Evolutionary conservation across 2,113 vertebrate genomes (phyloP), one percentile per base, ranked within the genome.

Genomic region (Takifugu bimaculatus): DNA sequence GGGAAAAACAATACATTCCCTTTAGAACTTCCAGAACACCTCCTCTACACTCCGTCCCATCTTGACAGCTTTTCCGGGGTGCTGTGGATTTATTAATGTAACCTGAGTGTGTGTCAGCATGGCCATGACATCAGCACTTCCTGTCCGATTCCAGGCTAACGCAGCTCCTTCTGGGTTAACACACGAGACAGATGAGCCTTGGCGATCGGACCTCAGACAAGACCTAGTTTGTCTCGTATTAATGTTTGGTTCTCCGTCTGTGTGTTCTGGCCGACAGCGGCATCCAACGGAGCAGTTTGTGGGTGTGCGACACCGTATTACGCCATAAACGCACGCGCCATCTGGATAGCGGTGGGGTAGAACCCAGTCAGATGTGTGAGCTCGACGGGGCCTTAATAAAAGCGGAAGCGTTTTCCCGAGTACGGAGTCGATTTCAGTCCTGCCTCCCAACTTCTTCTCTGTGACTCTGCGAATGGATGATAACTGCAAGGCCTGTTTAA

Each of bases 401-500:
- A 20, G 20, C 20, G 20, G 20, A 20, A 20, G 20, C 20, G 20
- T 20, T 20, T 20, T 20, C 20, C 20, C 20, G 20, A 75, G 67
- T 49, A 28, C 4, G 2, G 32, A 60, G 51, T 50, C 61, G 47
- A 54, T 50, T 66, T 15, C 13, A 3, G 29, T 69, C 69, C 57
- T 20, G 55, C 74, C 60, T 74, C 27, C 58, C 27, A 55, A 60
- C 72, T 64, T 67, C 32, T 74, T 76, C 76, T 68, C 54, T 65
- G 51, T 6, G 27, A 57, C 60, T 63, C 50, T 62, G 20, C 20
- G 15, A 15, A 43, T 63, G 47, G 60, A 63, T 53, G 62, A 69
- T 45, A 14, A 28, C 10, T 54, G 4, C 62, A 69, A 78, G 72
- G 77, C 48, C 53, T 13, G 63, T 50, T 76, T 54, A 72, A 74